Conservation (phyloP, 2,888 invertebrate genomes). For the Dione vanillae region DNA sequence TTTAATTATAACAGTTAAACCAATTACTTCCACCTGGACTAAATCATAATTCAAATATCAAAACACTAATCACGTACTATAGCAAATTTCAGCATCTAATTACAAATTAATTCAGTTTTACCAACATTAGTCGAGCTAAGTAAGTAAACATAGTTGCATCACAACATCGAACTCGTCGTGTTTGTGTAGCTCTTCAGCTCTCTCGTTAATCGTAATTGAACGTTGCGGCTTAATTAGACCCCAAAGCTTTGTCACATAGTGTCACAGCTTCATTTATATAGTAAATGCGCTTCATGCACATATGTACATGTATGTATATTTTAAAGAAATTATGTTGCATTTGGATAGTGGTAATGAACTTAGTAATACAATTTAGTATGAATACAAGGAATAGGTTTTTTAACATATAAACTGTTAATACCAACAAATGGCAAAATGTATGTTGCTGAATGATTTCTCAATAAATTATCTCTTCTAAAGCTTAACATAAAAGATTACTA, state of each 20-base stretch:
- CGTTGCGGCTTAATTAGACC: constrained; percentile 26
- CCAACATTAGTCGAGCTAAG: not conserved
- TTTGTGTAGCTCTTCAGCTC: constrained; percentile 16
- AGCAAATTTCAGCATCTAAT: not conserved
- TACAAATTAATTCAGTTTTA: not conserved
- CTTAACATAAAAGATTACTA: not conserved
- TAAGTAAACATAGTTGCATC: constrained; percentile 12
- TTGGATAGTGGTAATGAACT: not conserved
- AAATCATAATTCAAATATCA: not conserved
- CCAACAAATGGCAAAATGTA: no score
- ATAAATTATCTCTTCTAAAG: no score
- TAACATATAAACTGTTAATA: no score
- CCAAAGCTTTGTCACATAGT: constrained; percentile 15
- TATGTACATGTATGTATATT: not conserved
- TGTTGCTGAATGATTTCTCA: no score
- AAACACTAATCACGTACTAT: not conserved
- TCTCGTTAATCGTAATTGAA: constrained; percentile 25
- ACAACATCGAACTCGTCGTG: constrained; percentile 2
- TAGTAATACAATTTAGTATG: no score
- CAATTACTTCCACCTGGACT: no score
- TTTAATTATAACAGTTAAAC: no score
- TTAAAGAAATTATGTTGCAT: not conserved
- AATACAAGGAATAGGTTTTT: no score
- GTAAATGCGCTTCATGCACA: not conserved
- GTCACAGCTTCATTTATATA: constrained; percentile 1